Percentiles rank a stretch among this genome's conserved stretches.
These are phyloP conservation scores for Sylvilagus bachmani DNA, from an alignment of 2,113 vertebrate genomes.

Conservation along the genomic window DNA sequence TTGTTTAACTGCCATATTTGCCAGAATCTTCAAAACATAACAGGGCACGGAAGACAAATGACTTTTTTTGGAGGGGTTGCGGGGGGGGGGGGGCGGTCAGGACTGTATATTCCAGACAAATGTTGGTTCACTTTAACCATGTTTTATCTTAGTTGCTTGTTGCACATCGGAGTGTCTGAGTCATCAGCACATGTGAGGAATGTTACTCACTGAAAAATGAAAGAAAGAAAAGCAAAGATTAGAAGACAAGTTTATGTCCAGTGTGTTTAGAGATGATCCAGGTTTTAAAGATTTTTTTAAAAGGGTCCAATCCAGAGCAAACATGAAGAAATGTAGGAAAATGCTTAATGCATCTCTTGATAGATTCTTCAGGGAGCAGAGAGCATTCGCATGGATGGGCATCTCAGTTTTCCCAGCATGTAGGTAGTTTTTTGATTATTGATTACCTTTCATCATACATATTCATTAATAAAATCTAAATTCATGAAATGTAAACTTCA, in stretches of 20 bases:
- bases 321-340: constrained; percentile 38
- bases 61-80: constrained; percentile 59
- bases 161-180: constrained; percentile 8
- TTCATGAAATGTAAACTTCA: not conserved
- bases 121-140: constrained; percentile 59
- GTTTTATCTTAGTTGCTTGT: constrained; percentile 67
- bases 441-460: constrained; percentile 59
- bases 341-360: not conserved
- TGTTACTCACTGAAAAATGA: constrained; percentile 65
- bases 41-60: constrained; percentile 85
- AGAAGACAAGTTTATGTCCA: constrained; percentile 56
- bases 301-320: constrained; percentile 6
- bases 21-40: constrained; percentile 85
- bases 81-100: not conserved
- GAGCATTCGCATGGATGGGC: not conserved
- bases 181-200: not conserved
- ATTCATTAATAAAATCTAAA: constrained; percentile 63
- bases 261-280: constrained; percentile 12
- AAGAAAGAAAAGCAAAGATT: constrained; percentile 9
- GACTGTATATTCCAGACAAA: constrained; percentile 74
- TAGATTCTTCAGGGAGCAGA: not conserved
- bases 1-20: constrained; percentile 84
- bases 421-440: constrained; percentile 59
- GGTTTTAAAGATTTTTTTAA: constrained; percentile 4
- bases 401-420: constrained; percentile 1